phyloP scores from a whole-genome alignment of 2,888 invertebrate species.

The Corbicula japonica region DNA sequence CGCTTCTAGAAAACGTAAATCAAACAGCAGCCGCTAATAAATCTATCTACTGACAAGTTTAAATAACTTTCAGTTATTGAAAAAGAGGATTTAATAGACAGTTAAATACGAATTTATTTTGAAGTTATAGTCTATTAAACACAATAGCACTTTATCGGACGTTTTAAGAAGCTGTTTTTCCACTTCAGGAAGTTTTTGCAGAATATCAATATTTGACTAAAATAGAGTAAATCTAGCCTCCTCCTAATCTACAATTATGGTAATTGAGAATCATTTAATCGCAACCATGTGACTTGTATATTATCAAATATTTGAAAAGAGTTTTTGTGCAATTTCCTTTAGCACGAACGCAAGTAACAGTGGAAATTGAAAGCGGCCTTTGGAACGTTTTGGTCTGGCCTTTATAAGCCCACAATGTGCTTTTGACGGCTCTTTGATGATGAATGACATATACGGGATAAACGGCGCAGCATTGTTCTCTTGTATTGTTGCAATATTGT shows the following conservation, averaged over 20 bases:
- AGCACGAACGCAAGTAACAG: constrained; percentile 11
- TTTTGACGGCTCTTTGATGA: constrained; percentile 53
- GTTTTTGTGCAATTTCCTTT: constrained; percentile 59
- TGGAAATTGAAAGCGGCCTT: constrained; percentile 44
- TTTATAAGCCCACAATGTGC: constrained; percentile 48
- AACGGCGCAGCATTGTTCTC: constrained; percentile 58
- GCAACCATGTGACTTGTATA: constrained; percentile 54
- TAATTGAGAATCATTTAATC: constrained; percentile 63
- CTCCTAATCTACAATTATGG: constrained; percentile 60
- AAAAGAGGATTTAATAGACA: too few relatives aligned
- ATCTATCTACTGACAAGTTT: too few relatives aligned
- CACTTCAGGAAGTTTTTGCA: neutral
- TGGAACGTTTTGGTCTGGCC: constrained; percentile 21
- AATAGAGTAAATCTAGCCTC: constrained; percentile 2
- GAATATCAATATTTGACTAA: constrained; percentile 18
- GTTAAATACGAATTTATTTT: too few relatives aligned
- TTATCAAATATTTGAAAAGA: constrained; percentile 67
- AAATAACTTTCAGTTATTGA: too few relatives aligned
- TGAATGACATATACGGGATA: constrained; percentile 61
- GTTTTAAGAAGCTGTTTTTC: too few relatives aligned
- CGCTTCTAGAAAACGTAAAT: too few relatives aligned
- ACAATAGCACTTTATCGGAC: neutral
- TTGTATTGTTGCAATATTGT: constrained; percentile 63
- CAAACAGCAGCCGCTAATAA: too few relatives aligned
- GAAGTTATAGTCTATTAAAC: too few relatives aligned